phyloP scores from a whole-genome alignment of 2,113 vertebrate genomes.

The Solenodon paradoxus region DNA sequence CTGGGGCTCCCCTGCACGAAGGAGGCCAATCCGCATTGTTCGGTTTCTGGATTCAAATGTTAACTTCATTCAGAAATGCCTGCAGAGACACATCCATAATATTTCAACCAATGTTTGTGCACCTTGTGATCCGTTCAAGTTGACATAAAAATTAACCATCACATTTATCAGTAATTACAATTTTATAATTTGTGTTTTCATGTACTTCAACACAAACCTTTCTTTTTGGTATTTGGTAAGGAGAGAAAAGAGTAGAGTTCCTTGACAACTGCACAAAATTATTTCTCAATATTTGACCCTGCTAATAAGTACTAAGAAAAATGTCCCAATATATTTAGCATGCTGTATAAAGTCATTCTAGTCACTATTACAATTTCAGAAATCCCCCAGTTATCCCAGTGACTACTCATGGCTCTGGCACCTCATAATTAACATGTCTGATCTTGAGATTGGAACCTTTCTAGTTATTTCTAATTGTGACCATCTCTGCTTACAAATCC shows the following conservation, averaged over 20 bases:
- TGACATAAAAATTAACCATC: neutral
- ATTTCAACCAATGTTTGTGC: neutral
- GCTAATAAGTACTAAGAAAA: neutral
- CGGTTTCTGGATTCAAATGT: neutral
- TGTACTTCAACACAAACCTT: neutral
- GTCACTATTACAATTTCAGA: neutral
- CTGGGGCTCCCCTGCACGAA: too few species aligned
- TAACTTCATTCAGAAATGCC: neutral
- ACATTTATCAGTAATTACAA: neutral
- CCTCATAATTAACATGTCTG: neutral
- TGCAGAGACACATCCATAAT: neutral
- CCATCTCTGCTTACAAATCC: neutral
- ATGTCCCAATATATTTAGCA: neutral
- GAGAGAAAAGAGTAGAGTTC: neutral
- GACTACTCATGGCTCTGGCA: neutral
- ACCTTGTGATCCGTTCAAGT: neutral
- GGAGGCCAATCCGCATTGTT: neutral
- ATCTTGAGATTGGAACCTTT: neutral
- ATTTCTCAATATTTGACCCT: neutral
- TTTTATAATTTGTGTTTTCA: neutral
- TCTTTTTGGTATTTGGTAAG: neutral
- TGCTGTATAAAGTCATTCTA: neutral
- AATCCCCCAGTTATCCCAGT: neutral
- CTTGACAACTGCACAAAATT: neutral
- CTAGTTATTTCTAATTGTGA: neutral